Base-by-base conservation (phyloP, 2,888 invertebrate genomes). In the Idaea aversata region DNA sequence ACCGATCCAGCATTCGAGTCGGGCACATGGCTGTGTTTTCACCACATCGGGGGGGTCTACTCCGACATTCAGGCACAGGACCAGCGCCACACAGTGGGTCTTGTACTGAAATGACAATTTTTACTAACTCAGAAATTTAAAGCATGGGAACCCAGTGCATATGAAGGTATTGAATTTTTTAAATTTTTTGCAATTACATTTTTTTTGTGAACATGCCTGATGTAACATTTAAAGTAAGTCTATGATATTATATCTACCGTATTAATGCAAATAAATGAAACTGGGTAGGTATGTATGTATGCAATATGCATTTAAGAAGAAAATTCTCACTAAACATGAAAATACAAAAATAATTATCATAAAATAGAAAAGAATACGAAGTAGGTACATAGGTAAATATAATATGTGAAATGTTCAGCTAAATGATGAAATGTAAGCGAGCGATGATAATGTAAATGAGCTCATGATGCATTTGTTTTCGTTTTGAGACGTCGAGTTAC, bases 11-110 rank as follows among this genome's bases (percentile, higher is more conserved):
- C 99, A 99, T 86, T 99, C 98, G 15, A 98, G 93, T 7, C 98
- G 94, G 0, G 99, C 98, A 88, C 99, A 99, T 0, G 99, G 99
- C 81, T 98, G 97, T 4, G 98, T 98, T 91, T 99, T 99, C 57
- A 99, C 97, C 65, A 99, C 96, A 87, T 99, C 99, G 0, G 99
- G 99, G 3, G 99, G 99, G 89, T 99, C 99, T 25, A 99, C 99
- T n/a, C 99, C 99, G 65, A 99, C 97, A 90, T 99, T 99, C 59
- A 99, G 94, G 88, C 99, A 99, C 61, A 99, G 92, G 36, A 99
- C 99, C 70, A 99, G 93, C 0, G 99, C 99, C 67, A 99, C 99
- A 88, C 99, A 99, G 68, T 99, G 99, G 0, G 99, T 99, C 93
- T 99, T 99, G 97, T 99, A 99, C 96, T 98, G 89, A 35, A 90